Evolutionary conservation across 2,888 invertebrate genomes (phyloP), one percentile per base, ranked within the genome.

Genomic region (Dioctria linearis): DNA sequence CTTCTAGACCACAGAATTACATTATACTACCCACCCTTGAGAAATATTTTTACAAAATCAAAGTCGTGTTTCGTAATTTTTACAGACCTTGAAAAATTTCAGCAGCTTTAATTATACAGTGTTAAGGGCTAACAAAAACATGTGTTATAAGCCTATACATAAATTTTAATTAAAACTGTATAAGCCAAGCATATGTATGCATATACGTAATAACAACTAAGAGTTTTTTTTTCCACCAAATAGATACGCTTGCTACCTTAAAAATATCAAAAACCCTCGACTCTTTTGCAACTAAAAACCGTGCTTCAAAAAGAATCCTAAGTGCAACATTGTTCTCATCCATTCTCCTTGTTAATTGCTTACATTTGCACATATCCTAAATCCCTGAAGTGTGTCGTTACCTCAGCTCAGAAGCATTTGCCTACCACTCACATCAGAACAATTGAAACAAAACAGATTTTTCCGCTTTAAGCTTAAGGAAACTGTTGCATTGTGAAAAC

Each of bases 311-410:
- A 67, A 13, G 13, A 25, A 25, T 46, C 3, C 13, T 46, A 46
- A 67, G 67, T 67, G 67, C 67, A 43, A 8, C 67, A 67, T 67
- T 67, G 11, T 67, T 67, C 46, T 25, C 46, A 46, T 11, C 42
- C 13, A 43, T 42, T 13, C 42, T 43, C 46, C 42, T 66, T 66
- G 49, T 13, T 67, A 67, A 67, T 46, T 25, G 67, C 67, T 42
- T 67, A 46, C 61, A 61, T 61, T 37, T 61, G 4, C 51, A 71
- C 54, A 71, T 40, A 71, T 71, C 71, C 25, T 54, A 71, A 71
- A 37, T 40, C 49, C 40, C 51, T 51, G n/a, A 71, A 71, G 54
- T 51, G 9, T 54, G 40, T 39, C 71, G 51, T 54, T 39, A 51
- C 40, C 54, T 51, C 71, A 37, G 25, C 54, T 51, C 71, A 37